phyloP scores from a whole-genome alignment of 2,113 vertebrate species.

The Emydocephalus ijimae region DNA sequence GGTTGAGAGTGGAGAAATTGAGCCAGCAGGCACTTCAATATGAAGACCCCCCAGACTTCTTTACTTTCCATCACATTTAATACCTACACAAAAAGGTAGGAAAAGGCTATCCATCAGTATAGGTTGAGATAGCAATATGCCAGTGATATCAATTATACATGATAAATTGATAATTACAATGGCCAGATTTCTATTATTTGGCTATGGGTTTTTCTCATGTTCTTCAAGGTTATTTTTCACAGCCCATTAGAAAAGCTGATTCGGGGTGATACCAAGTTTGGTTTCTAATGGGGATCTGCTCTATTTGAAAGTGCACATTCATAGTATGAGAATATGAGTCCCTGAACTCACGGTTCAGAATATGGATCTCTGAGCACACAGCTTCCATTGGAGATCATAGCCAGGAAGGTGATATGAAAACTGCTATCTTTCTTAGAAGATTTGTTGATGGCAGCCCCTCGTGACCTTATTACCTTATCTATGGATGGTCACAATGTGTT shows the following conservation, averaged over 20 bases:
- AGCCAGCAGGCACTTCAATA: neutral
- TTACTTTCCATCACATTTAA: neutral
- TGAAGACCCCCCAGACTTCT: neutral
- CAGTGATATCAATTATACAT: neutral
- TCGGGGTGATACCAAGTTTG: neutral
- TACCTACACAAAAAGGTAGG: neutral
- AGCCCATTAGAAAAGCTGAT: neutral
- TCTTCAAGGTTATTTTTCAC: neutral
- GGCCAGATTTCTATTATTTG: neutral
- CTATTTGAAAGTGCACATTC: neutral
- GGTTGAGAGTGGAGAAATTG: neutral
- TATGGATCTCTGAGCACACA: neutral
- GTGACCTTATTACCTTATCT: neutral
- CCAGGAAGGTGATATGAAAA: neutral
- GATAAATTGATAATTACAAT: neutral
- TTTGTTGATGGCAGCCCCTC: neutral
- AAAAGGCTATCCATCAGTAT: neutral
- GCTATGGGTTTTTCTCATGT: neutral
- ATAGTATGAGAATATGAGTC: neutral
- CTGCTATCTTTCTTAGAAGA: neutral
- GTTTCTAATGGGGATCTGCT: neutral
- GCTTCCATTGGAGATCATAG: neutral
- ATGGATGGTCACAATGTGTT: neutral
- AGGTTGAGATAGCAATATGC: neutral
- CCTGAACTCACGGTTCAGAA: neutral